phyloP scores from a whole-genome alignment of 1,140 invertebrate genomes.

The Sitophilus oryzae region DNA sequence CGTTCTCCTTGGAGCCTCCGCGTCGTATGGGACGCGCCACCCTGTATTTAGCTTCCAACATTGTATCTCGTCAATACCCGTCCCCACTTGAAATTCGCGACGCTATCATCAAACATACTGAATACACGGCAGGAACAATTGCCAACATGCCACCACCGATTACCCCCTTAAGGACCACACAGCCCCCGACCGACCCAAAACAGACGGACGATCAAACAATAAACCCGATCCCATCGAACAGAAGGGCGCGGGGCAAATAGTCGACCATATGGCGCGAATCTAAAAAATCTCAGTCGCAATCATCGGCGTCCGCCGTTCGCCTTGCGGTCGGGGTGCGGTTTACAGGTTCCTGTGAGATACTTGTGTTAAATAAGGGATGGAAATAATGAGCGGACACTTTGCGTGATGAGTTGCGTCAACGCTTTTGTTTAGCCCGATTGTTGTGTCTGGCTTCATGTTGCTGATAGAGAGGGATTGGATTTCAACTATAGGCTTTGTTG shows the following conservation, averaged over 20 bases:
- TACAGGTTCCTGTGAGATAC: constrained; percentile 7
- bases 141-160: background rate
- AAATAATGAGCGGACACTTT: constrained; percentile 11
- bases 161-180: constrained; percentile 7
- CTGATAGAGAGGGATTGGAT: too few species aligned
- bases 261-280: constrained; percentile 5
- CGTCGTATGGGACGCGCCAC: too few species aligned
- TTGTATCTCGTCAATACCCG: too few species aligned
- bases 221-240: constrained; percentile 1
- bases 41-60: too few species aligned
- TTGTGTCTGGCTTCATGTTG: too few species aligned
- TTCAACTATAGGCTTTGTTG: too few species aligned
- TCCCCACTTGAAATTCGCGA: too few species aligned
- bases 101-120: too few species aligned
- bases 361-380: constrained; percentile 9
- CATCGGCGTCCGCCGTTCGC: background rate
- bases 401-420: constrained; percentile 3
- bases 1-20: too few species aligned
- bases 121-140: too few species aligned
- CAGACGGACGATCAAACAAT: background rate
- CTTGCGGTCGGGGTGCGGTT: constrained; percentile 5
- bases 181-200: background rate
- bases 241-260: constrained; percentile 3
- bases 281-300: background rate
- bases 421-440: constrained; percentile 2